These are phyloP conservation scores for Neopelma chrysocephalum DNA, from an alignment of 2,797 vertebrate species.

Conservation along the genomic window DNA sequence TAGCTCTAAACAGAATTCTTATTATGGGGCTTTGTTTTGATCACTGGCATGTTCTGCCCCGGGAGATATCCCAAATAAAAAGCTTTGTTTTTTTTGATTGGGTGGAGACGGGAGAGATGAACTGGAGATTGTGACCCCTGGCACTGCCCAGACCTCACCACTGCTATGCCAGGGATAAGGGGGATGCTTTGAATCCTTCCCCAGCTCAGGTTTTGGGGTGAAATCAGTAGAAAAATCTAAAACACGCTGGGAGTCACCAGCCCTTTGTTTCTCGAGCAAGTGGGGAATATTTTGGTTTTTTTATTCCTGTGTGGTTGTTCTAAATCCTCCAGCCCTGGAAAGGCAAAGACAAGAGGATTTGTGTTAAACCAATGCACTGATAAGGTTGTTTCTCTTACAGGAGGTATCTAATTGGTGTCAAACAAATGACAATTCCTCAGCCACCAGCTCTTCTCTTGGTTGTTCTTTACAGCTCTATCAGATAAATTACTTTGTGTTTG, in stretches of 20 bases:
- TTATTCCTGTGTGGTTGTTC: background rate
- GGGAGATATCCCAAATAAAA: background rate
- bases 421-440: background rate
- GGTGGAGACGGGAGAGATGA: too few species aligned
- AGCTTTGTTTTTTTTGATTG: background rate
- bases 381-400: background rate
- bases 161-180: background rate
- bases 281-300: rapidly evolving
- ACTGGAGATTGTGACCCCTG: background rate
- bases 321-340: background rate
- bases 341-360: background rate
- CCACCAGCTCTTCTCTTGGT: background rate
- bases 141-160: background rate
- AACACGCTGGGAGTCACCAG: background rate
- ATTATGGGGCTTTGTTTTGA: background rate
- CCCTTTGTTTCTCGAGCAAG: background rate
- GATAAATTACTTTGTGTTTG: background rate
- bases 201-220: background rate
- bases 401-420: background rate
- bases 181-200: background rate
- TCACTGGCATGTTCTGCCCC: background rate
- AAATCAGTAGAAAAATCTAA: background rate
- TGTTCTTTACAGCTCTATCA: background rate
- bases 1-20: background rate
- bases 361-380: background rate